Evolutionary conservation across 2,888 invertebrate genomes (phyloP), one percentile per base, ranked within the genome.

Genomic region (Apotomis turbidana): DNA sequence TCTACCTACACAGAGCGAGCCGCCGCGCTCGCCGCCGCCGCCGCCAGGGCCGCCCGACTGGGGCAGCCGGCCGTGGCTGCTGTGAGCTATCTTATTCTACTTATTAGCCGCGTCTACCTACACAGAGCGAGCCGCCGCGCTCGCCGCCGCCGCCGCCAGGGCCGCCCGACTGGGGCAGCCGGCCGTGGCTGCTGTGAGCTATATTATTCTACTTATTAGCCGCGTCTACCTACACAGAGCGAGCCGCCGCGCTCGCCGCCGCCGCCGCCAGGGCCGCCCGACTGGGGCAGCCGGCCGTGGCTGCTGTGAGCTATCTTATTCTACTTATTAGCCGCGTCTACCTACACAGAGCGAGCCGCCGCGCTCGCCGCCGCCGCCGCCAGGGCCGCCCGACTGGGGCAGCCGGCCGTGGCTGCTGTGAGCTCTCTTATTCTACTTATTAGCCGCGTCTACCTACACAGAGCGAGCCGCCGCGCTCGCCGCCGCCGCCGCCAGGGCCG

Each of bases 321-420:
- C 15, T 15, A 15, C 15, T 15, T 15, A 15, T 15, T 15, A 15
- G 15, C 15, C 15, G 15, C 15, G 15, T 15, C 15, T 1, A n/a
- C n/a, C n/a, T n/a, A 15, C 15, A 15, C 15, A 15, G 15, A 15
- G 15, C 15, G 27, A 4, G 10, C 5, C 81, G 83, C 91, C 0
- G 71, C 79, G 1, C 69, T 92, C 0, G 85, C 81, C 0, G 76
- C 79, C 0, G 81, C 85, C 2, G 91, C 92, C 0, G 69, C 78
- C 1, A 82, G 76, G 36, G 90, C 93, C 0, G 90, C 88, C 0
- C 66, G 76, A 0, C 41, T 79, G 0, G 91, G 90, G 0, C 81
- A 87, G 64, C 87, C 85, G 1, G 87, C 81, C 1, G 77, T 91
- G 10, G 90, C 93, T 52, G 89, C 92, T 49, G 93, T 93, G 51